phyloP scores from a whole-genome alignment of 2,888 invertebrate species.

The Scaptomyza flava region DNA sequence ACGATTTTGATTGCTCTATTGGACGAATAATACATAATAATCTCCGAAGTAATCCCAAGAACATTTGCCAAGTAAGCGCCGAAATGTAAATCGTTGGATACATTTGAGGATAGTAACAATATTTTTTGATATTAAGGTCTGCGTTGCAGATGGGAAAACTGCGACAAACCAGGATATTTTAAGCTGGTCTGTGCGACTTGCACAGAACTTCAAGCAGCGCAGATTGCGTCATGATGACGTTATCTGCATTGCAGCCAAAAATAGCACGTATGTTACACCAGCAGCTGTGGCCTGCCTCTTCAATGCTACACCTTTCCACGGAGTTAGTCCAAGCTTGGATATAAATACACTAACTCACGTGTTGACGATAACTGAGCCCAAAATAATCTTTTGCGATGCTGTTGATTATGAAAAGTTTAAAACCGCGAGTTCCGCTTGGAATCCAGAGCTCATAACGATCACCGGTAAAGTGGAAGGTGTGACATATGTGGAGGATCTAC shows the following conservation, averaged over 20 bases:
- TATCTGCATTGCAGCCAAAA: constrained; percentile 64
- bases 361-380: constrained; percentile 59
- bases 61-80: constrained; percentile 37
- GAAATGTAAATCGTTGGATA: neutral
- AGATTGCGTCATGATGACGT: constrained; percentile 62
- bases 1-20: constrained; percentile 39
- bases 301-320: constrained; percentile 67
- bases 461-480: constrained; percentile 45
- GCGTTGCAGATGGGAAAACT: constrained; percentile 22
- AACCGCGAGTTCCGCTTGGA: constrained; percentile 48
- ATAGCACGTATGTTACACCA: constrained; percentile 66
- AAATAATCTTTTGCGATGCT: constrained; percentile 69
- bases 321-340: constrained; percentile 61
- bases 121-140: constrained; percentile 7
- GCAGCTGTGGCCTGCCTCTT: constrained; percentile 59
- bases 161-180: constrained; percentile 31
- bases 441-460: constrained; percentile 44
- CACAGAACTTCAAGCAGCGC: constrained; percentile 49
- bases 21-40: constrained; percentile 37
- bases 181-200: constrained; percentile 55
- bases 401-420: constrained; percentile 47
- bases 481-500: constrained; percentile 40
- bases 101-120: neutral
- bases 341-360: constrained; percentile 33
- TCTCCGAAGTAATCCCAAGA: constrained; percentile 39